Evolutionary conservation across 2,113 vertebrate species (phyloP), one percentile per base, ranked within the genome.

Genomic region (Cisticola juncidis): DNA sequence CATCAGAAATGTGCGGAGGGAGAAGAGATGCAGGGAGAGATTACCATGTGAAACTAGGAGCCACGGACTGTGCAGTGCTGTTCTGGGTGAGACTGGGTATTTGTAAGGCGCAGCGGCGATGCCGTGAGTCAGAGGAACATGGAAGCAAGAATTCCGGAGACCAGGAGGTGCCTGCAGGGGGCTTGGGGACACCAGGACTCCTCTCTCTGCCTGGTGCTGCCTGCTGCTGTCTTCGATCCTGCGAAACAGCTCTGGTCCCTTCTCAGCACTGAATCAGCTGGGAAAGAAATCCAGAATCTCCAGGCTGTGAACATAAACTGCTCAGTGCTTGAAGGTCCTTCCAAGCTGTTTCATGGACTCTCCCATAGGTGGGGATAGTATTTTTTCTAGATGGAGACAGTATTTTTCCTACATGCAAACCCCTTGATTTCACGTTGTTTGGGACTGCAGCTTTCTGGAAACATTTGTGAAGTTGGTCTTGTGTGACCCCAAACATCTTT

Each of bases 301-400:
- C 29, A 83, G 81, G 16, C 4, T 28, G 45, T 60, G 84, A 25
- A 61, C 42, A 35, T 6, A 26, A 65, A 54, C 7, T 48, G 22
- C 7, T 74, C 26, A 6, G 35, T 35, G 70, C 47, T 6, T 24
- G 54, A 60, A 76, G 73, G 86, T 45, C 80, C 79, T 81, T 28
- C 83, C 11, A 53, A 90, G 93, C 68, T 95, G 36, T 93, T 95
- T 62, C 92, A 83, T 29, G 56, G 88, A 25, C 62, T 83, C 60
- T 94, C 93, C 90, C 92, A 68, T 81, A 93, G 85, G 81, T 88
- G 95, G 79, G 71, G 87, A 44, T n/a, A 77, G 78, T 9, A 95
- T 88, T 96, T 92, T 93, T 94, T 58, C 79, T 91, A 86, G 77
- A 79, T 74, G 87, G 66, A 79, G 87, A 51, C 33, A 84, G 53